A percentile compares a stretch with the other conserved stretches of the same genome.
These are phyloP conservation scores for Papilio machaon DNA, from an alignment of 1,140 invertebrate genomes.

Conservation along the genomic window DNA sequence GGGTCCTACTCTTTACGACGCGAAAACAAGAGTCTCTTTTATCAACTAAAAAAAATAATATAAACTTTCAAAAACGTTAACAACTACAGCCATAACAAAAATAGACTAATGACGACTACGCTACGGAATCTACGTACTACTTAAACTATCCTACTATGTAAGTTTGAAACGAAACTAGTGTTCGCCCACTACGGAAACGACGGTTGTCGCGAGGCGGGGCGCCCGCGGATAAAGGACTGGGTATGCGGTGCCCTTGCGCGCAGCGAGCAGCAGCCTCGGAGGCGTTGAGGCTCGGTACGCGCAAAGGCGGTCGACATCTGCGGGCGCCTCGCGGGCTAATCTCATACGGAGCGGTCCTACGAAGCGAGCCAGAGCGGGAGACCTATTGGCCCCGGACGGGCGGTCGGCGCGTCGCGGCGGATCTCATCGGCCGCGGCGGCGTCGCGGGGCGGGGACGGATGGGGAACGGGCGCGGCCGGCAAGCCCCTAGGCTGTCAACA, in stretches of 20 bases:
- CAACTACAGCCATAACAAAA: conserved; percentile 81
- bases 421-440: conserved; percentile 34
- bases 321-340: conserved; percentile 54
- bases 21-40: conserved; percentile 64
- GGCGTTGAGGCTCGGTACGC: conserved; percentile 8
- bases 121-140: conserved; percentile 78
- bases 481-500: conserved; percentile 2
- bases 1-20: conserved; percentile 61
- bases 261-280: conserved; percentile 11
- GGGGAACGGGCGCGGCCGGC: conserved; percentile 43
- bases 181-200: conserved; percentile 74
- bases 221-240: not conserved
- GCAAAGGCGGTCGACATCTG: conserved; percentile 37
- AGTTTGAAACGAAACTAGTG: conserved; percentile 78
- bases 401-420: conserved; percentile 44
- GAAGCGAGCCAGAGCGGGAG: conserved; percentile 62
- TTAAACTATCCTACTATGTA: conserved; percentile 75
- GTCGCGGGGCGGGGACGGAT: conserved; percentile 39
- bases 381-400: conserved; percentile 42
- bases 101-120: conserved; percentile 79
- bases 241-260: not conserved
- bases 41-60: conserved; percentile 69
- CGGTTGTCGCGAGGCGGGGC: conserved; percentile 52
- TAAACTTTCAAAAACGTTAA: conserved; percentile 81
- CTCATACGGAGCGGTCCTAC: conserved; percentile 63